Percentiles rank a stretch among this genome's conserved stretches.
Conservation (phyloP, 2,888 invertebrate species). For the Lamellibrachia columna region DNA sequence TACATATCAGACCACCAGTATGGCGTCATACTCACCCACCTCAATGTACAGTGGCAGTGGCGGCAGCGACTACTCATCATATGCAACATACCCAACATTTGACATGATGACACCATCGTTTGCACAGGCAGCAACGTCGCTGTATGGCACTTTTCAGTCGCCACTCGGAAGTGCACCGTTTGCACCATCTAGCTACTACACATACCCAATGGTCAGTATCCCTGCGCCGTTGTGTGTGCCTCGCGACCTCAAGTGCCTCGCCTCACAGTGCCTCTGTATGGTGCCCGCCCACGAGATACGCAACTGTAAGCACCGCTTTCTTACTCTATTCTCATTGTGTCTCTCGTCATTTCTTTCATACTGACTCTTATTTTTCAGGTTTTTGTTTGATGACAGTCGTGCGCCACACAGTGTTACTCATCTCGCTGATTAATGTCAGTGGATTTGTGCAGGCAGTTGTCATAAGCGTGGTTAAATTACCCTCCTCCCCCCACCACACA, state of each 20-base stretch:
- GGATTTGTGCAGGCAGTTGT: background rate
- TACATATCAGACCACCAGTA: background rate
- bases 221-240: constrained; percentile 48
- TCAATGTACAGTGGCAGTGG: background rate
- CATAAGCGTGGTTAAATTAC: too few species aligned
- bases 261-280: constrained; percentile 50
- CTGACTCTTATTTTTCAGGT: background rate
- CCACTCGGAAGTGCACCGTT: constrained; percentile 25
- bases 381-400: background rate
- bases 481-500: too few species aligned
- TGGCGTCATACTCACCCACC: background rate
- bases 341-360: background rate
- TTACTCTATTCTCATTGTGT: background rate
- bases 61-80: background rate
- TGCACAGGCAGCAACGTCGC: background rate
- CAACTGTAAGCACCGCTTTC: constrained; percentile 53
- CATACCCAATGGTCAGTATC: constrained; percentile 32
- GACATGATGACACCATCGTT: background rate
- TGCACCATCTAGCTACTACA: constrained; percentile 31
- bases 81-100: background rate
- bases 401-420: background rate
- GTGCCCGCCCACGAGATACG: constrained; percentile 57
- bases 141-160: constrained; percentile 13
- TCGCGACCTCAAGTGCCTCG: constrained; percentile 41
- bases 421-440: background rate